These are phyloP conservation scores for Agapostemon virescens DNA, from an alignment of 2,888 invertebrate species.

Conservation along the genomic window DNA sequence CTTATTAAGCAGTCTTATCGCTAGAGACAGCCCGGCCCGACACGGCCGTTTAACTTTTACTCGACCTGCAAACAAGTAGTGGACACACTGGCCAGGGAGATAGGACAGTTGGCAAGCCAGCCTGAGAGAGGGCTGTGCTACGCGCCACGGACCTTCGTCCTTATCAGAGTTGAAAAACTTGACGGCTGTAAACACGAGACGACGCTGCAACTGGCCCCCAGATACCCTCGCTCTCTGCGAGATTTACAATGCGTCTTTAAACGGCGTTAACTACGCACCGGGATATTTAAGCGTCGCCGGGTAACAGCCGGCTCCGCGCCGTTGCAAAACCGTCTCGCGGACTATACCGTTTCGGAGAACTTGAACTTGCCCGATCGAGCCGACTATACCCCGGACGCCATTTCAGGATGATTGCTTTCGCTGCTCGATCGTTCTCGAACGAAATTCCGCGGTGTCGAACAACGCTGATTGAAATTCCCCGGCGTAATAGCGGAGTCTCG, in stretches of 20 bases:
- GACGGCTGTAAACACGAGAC: conserved; percentile 67
- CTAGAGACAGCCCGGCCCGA: conserved; percentile 59
- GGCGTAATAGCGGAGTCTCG: background rate
- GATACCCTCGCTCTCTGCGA: conserved; percentile 37
- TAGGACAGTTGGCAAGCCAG: conserved; percentile 53
- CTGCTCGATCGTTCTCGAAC: background rate
- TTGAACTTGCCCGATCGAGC: background rate
- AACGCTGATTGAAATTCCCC: background rate
- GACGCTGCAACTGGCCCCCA: conserved; percentile 49
- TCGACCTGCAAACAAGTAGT: conserved; percentile 68
- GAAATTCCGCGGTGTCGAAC: background rate
- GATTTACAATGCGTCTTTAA: conserved; percentile 58
- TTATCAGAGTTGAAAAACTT: conserved; percentile 67
- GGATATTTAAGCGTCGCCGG: conserved; percentile 38
- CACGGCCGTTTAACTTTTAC: conserved; percentile 73
- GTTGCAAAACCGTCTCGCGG: background rate
- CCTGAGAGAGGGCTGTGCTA: conserved; percentile 23
- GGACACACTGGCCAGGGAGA: conserved; percentile 64
- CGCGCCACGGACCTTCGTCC: conserved; percentile 44
- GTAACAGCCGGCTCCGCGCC: conserved; percentile 15
- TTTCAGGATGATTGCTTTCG: conserved; percentile 9
- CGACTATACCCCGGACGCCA: background rate
- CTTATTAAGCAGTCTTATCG: conserved; percentile 73
- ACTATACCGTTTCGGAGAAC: conserved; percentile 1
- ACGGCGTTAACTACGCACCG: conserved; percentile 41